Conservation (phyloP, 2,888 invertebrate genomes). For the Apodemia mormo region DNA sequence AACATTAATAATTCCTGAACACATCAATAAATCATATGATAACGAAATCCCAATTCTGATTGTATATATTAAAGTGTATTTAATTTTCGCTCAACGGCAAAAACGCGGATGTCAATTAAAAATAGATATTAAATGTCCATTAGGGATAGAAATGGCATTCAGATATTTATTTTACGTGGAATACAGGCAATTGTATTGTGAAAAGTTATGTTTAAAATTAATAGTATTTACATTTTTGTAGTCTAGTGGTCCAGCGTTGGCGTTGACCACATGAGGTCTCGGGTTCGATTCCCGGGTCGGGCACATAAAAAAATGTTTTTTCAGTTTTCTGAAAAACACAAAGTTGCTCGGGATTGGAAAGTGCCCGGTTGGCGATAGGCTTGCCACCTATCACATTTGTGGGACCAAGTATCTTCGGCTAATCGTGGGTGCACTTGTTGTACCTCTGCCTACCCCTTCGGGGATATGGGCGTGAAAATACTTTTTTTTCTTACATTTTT, state of each 20-base stretch:
- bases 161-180: constrained; percentile 4
- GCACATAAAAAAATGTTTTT: no score
- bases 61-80: constrained; percentile 8
- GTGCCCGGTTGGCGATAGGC: no score
- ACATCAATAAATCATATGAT: constrained; percentile 6
- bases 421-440: no score
- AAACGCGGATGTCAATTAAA: constrained; percentile 15
- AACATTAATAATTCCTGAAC: background rate
- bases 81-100: constrained; percentile 12
- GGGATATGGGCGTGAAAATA: no score
- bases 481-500: background rate
- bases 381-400: no score
- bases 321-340: no score
- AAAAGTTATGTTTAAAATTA: constrained; percentile 13
- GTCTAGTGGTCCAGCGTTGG: no score
- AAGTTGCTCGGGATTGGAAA: no score
- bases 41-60: constrained; percentile 17
- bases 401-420: no score
- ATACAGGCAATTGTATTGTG: background rate
- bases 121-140: constrained; percentile 37
- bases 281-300: no score
- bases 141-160: constrained; percentile 24
- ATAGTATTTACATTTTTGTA: background rate
- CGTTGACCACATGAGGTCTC: no score
- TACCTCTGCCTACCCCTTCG: no score